Evolutionary conservation across 2,113 vertebrate species (phyloP).

Genomic region (Copsychus sechellarum): DNA sequence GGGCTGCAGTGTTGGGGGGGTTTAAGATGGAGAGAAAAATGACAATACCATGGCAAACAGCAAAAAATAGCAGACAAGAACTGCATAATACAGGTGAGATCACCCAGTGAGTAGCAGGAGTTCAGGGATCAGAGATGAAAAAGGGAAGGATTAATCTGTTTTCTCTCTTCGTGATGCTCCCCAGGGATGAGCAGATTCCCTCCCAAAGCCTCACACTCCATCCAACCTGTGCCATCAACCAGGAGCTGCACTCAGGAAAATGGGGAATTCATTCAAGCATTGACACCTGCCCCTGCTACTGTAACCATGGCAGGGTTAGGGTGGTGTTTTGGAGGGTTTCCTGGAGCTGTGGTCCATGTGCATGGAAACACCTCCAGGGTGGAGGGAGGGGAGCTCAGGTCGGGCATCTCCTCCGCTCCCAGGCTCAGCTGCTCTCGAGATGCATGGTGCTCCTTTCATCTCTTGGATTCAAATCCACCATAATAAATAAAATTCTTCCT

Average conservation of each 20-base stretch:
- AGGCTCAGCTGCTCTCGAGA: background rate
- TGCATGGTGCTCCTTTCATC: conserved; percentile 67
- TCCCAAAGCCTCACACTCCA: background rate
- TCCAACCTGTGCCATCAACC: background rate
- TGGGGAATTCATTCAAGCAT: background rate
- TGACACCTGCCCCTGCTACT: background rate
- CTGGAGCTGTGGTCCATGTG: background rate
- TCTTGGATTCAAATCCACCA: conserved; percentile 69
- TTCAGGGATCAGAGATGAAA: background rate
- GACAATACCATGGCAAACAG: background rate
- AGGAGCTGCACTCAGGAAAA: background rate
- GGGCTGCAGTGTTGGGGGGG: background rate
- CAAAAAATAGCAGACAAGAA: background rate
- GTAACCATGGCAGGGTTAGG: background rate
- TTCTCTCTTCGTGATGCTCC: background rate
- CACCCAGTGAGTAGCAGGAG: background rate
- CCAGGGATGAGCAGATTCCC: background rate
- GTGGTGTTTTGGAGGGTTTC: background rate
- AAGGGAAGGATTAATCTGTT: background rate
- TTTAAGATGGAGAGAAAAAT: background rate
- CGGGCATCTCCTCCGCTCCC: background rate
- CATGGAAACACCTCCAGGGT: background rate
- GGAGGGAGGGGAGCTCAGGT: conserved; percentile 13
- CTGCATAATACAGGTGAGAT: background rate
- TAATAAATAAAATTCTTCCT: conserved; percentile 78